Percentiles rank a stretch among this genome's conserved stretches.
Evolutionary conservation across 2,113 vertebrate genomes (phyloP).

Genomic region (Erythrolamprus reginae): DNA sequence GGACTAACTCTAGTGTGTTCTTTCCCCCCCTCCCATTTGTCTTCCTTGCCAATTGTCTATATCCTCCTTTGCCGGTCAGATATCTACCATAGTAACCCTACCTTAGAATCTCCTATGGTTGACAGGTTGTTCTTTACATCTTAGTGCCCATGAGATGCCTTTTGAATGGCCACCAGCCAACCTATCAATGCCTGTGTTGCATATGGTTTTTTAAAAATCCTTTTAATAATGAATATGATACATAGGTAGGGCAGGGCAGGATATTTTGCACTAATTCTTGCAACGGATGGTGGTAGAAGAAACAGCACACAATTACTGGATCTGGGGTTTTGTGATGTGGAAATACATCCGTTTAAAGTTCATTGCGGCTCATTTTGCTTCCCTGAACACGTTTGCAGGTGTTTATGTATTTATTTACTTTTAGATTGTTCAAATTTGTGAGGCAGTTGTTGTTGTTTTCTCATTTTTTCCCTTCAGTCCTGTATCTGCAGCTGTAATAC

Average conservation of each 20-base stretch:
- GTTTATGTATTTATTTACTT: neutral
- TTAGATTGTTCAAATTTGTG: neutral
- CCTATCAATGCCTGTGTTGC: neutral
- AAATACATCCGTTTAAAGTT: neutral
- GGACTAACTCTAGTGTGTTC: neutral
- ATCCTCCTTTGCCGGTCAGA: neutral
- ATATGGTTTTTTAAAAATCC: neutral
- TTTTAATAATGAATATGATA: neutral
- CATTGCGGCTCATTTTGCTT: neutral
- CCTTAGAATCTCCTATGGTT: neutral
- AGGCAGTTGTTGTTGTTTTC: neutral
- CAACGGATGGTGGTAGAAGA: neutral
- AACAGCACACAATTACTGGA: neutral
- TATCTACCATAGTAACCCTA: neutral
- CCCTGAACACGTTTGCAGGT: neutral
- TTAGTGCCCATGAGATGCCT: neutral
- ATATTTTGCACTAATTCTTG: neutral
- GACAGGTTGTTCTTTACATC: neutral
- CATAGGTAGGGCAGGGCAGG: neutral
- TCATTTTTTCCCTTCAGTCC: neutral
- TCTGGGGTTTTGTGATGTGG: neutral
- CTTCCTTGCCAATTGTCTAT: neutral
- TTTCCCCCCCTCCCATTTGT: neutral
- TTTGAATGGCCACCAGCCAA: neutral
- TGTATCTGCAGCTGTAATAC: neutral